Conservation (phyloP, 1,140 invertebrate genomes). For the Pseudoatta argentina region DNA sequence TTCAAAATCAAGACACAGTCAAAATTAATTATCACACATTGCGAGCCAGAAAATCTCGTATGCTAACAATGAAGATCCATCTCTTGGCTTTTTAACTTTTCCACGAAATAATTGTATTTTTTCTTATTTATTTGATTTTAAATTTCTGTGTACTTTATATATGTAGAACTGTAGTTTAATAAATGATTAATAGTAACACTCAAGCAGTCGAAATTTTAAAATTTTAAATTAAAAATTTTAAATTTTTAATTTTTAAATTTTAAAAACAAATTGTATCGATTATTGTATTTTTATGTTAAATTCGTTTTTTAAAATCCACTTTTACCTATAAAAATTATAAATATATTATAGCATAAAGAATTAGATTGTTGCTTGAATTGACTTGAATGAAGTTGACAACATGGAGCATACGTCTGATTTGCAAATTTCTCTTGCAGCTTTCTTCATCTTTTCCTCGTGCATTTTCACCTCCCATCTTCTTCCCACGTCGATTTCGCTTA, state of each 20-base stretch:
- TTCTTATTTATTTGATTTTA: neutral
- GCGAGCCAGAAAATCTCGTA: neutral
- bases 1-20: neutral
- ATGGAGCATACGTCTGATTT: slow-evolving; percentile 38
- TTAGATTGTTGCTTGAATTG: slow-evolving; percentile 18
- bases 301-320: neutral
- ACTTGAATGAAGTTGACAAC: slow-evolving; percentile 15
- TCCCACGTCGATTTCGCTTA: slow-evolving; percentile 38
- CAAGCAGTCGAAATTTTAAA: neutral
- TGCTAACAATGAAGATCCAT: neutral
- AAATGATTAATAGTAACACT: neutral
- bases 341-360: neutral
- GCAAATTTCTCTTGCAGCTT: slow-evolving; percentile 34
- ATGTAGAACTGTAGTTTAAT: too few relatives aligned
- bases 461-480: slow-evolving; percentile 38
- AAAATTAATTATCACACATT: neutral
- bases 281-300: neutral
- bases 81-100: slow-evolving; percentile 1
- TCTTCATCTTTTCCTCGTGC: slow-evolving; percentile 23
- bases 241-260: too few relatives aligned
- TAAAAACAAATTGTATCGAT: neutral
- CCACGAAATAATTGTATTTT: neutral
- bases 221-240: too few relatives aligned
- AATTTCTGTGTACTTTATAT: neutral
- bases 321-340: too few relatives aligned